Conservation (phyloP, 2,113 vertebrate genomes). For the Girardinichthys multiradiatus region DNA sequence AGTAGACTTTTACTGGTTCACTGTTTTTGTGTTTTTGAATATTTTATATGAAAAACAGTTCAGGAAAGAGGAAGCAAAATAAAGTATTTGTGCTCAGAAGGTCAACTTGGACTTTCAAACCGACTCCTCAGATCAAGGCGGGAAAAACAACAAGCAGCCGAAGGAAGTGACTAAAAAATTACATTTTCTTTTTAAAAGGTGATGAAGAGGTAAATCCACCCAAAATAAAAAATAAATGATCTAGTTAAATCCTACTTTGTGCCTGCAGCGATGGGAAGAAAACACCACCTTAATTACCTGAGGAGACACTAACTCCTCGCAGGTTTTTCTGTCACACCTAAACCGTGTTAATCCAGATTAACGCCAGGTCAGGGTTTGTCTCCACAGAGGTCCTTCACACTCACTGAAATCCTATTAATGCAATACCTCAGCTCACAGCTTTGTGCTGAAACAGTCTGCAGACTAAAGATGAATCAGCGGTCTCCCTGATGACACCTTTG, state of each 20-base stretch:
- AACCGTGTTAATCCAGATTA: conserved; percentile 58
- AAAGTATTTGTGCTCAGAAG: no score
- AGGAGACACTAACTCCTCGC: conserved; percentile 22
- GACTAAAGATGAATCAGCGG: neutral
- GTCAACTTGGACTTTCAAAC: no score
- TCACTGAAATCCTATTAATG: conserved; percentile 42
- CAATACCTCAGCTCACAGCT: neutral
- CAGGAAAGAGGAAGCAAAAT: no score
- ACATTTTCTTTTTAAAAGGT: no score
- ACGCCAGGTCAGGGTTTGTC: conserved; percentile 7
- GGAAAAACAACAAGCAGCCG: neutral
- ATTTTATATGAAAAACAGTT: no score
- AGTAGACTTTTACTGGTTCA: neutral
- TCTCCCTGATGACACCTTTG: neutral
- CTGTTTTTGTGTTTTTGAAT: no score
- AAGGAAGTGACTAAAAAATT: neutral
- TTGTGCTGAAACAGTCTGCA: neutral
- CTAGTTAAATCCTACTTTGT: neutral
- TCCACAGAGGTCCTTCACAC: neutral
- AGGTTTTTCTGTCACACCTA: conserved; percentile 4
- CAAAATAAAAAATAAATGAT: neutral
- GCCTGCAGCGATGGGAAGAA: neutral
- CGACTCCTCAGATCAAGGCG: no score
- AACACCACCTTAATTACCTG: conserved; percentile 38
- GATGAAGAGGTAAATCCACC: no score